Evolutionary conservation across 2,797 vertebrate genomes (phyloP), one percentile per base, ranked within the genome.

Genomic region (Peromyscus aztecus): DNA sequence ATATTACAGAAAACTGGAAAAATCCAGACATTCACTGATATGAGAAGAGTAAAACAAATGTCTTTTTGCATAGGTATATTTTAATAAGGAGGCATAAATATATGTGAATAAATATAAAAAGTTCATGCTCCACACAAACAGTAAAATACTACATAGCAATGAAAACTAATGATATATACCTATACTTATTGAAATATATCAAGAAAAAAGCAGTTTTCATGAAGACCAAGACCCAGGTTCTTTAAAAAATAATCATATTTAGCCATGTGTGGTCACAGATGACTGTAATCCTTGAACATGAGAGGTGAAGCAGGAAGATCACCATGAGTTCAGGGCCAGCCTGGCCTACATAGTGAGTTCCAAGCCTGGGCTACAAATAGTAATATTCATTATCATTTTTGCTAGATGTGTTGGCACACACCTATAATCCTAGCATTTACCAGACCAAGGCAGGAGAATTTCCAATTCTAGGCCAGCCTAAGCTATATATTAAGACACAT

Each of bases 351-450:
- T 77, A 86, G 61, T 59, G 21, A 6, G 6, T 75, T 76, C 29
- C 27, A 67, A 65, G 37, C 43, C 12, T 49, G 63, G 23, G 49
- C 63, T 90, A 55, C 85, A 69, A 7, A 29, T 37, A 87, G 13
- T 57, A 73, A 71, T 37, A 27, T 40, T 87, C 49, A 75, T 73
- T 88, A 80, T 92, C 14, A 71, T 67, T 96, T 93, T 88, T 94
- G 17, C 24, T 40, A 88, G 52, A 40, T 43, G 37, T 88, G n/a
- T 29, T 73, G 34, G n/a, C 14, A 43, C 16, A 55, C 21, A 21
- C 14, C 52, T 75, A 31, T 75, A 46, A 65, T 46, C 27, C 40
- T 84, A 84, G 82, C 59, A 65, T 40, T 46, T 17, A 59, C 9
- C 29, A 59, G 37, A 59, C n/a, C 19, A 37, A 75, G 52, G 27